These are phyloP conservation scores for Phycodurus eques DNA, from an alignment of 2,113 vertebrate species.

Conservation along the genomic window DNA sequence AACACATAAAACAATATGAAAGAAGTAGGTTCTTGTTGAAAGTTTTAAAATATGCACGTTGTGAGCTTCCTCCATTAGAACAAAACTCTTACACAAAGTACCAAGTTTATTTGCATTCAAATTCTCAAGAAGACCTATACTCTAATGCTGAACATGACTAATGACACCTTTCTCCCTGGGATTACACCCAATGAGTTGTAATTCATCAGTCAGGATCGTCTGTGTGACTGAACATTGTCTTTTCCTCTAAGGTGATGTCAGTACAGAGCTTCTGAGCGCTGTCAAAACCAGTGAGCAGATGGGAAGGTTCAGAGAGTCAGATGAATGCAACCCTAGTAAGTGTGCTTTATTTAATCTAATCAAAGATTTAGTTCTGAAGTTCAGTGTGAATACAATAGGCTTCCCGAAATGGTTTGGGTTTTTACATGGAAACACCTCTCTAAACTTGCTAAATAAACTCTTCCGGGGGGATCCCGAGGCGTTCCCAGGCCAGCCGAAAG, in stretches of 20 bases:
- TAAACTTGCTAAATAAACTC: too few relatives aligned
- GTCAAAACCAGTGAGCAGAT: constrained; percentile 63
- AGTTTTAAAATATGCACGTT: neutral
- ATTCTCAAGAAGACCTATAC: neutral
- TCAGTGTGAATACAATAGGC: neutral
- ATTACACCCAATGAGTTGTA: neutral
- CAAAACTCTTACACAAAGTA: neutral
- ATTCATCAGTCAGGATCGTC: neutral
- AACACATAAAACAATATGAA: neutral
- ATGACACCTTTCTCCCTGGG: neutral
- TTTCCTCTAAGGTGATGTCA: constrained; percentile 59
- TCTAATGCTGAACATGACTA: neutral
- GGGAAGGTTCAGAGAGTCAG: constrained; percentile 61
- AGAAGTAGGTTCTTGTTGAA: neutral
- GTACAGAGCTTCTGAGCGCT: constrained; percentile 33
- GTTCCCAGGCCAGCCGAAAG: too few relatives aligned
- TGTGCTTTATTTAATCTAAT: neutral
- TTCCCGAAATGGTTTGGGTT: too few relatives aligned
- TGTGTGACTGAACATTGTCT: constrained; percentile 5
- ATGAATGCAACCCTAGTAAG: constrained; percentile 60
- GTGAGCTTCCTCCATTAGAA: neutral
- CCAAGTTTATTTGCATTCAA: neutral
- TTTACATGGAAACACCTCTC: neutral
- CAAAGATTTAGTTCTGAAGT: neutral
- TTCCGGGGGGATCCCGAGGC: too few relatives aligned